These are phyloP conservation scores for Pseudobourletiella spinata DNA, from an alignment of 1,140 invertebrate species.

Conservation along the genomic window DNA sequence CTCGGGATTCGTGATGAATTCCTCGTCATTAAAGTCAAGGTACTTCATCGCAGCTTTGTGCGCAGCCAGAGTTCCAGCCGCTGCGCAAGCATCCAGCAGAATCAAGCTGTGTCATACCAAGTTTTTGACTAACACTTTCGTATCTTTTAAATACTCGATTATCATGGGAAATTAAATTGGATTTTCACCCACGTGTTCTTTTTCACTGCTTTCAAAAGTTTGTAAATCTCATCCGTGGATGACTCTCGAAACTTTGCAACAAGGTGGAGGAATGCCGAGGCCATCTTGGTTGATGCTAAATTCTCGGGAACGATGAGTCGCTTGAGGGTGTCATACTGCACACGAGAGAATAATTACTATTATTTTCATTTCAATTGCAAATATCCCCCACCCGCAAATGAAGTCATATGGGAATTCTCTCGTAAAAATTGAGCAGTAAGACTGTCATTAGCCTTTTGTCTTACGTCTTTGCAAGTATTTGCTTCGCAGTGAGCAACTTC, in stretches of 20 bases:
- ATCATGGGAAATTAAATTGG: too few relatives aligned
- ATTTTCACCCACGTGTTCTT: too few relatives aligned
- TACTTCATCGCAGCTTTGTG: conserved; percentile 58
- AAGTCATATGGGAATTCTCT: too few relatives aligned
- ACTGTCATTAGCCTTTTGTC: too few relatives aligned
- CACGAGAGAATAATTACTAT: not conserved
- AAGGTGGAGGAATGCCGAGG: conserved; percentile 53
- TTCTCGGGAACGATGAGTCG: conserved; percentile 45
- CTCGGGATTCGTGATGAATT: conserved; percentile 52
- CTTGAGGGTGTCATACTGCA: conserved; percentile 37
- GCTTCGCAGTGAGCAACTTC: conserved; percentile 42
- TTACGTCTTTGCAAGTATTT: conserved; percentile 45
- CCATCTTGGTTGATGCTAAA: conserved; percentile 54
- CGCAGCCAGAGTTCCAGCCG: conserved; percentile 54
- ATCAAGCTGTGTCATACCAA: too few relatives aligned
- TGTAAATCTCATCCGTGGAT: conserved; percentile 49
- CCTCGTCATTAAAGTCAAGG: conserved; percentile 50
- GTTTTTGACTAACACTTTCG: too few relatives aligned
- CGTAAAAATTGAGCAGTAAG: not conserved
- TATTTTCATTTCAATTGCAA: conserved; percentile 40
- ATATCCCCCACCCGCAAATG: not conserved
- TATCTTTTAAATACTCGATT: too few relatives aligned
- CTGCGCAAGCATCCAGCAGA: conserved; percentile 58
- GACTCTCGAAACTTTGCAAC: conserved; percentile 51
- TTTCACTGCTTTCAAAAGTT: conserved; percentile 46